A percentile compares a stretch with the other conserved stretches of the same genome.
These are phyloP conservation scores for Drosophila lacteicornis DNA, from an alignment of 1,140 invertebrate genomes.

Conservation along the genomic window DNA sequence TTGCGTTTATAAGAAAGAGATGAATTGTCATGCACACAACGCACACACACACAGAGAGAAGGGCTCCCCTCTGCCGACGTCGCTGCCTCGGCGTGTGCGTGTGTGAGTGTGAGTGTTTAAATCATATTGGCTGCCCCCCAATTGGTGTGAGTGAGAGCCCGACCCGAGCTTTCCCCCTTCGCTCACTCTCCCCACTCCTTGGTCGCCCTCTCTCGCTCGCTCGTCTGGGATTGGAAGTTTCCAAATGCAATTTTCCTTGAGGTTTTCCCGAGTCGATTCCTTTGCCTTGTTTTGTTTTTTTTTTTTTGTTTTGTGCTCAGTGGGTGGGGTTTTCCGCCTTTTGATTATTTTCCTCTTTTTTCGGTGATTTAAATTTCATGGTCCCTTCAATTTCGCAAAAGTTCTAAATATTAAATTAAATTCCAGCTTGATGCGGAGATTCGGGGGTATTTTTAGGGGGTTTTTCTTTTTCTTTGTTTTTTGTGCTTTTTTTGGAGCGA, in stretches of 20 bases:
- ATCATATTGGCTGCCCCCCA: slow-evolving; percentile 81
- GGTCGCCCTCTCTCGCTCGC: slow-evolving; percentile 29
- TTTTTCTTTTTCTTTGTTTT: slow-evolving; percentile 11
- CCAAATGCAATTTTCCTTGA: slow-evolving; percentile 83
- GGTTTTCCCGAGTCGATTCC: slow-evolving; percentile 63
- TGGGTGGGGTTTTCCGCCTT: slow-evolving; percentile 57
- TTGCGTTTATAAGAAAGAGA: slow-evolving; percentile 85
- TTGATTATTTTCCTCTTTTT: slow-evolving; percentile 40
- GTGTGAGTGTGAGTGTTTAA: slow-evolving; percentile 66
- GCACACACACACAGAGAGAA: slow-evolving; percentile 37
- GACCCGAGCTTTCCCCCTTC: slow-evolving; percentile 61
- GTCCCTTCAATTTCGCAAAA: slow-evolving; percentile 74
- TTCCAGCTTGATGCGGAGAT: slow-evolving; percentile 50
- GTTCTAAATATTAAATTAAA: slow-evolving; percentile 80
- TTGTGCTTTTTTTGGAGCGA: neutral
- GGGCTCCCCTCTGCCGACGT: slow-evolving; percentile 18
- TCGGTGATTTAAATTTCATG: slow-evolving; percentile 80
- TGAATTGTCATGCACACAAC: slow-evolving; percentile 85
- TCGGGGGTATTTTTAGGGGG: slow-evolving; percentile 1
- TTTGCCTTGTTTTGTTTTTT: slow-evolving; percentile 50
- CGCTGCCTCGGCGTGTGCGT: slow-evolving; percentile 17
- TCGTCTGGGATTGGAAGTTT: slow-evolving; percentile 83
- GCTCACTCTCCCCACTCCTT: slow-evolving; percentile 27
- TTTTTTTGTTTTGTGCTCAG: slow-evolving; percentile 28
- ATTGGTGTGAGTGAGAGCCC: slow-evolving; percentile 43